phyloP scores from a whole-genome alignment of 2,113 vertebrate species.

The Campylorhamphus procurvoides region DNA sequence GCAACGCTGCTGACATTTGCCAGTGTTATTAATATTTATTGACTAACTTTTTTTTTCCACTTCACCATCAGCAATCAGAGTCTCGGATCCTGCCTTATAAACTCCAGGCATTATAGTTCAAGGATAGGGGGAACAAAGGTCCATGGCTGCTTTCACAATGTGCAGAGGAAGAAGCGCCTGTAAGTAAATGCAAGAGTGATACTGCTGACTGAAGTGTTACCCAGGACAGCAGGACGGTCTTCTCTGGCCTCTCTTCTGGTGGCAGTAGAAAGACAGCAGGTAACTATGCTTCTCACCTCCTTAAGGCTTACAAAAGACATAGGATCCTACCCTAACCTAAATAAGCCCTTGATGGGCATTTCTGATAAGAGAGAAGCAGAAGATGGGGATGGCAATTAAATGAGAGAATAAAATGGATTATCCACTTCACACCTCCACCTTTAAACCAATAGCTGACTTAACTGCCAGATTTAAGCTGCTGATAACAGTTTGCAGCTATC shows the following conservation, averaged over 20 bases:
- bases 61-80: background rate
- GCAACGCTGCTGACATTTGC: background rate
- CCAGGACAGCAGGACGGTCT: background rate
- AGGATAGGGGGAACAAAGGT: conserved; percentile 14
- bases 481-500: background rate
- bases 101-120: background rate
- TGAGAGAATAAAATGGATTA: background rate
- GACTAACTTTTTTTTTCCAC: background rate
- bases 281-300: background rate
- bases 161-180: background rate
- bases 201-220: background rate
- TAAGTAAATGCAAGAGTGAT: background rate
- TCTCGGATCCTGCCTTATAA: background rate
- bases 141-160: accelerated
- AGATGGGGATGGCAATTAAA: background rate
- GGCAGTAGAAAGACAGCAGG: background rate
- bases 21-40: background rate
- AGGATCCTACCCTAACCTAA: background rate
- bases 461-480: background rate
- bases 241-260: background rate
- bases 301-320: background rate
- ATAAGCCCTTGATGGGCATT: background rate
- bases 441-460: background rate
- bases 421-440: background rate
- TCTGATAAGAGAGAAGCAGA: background rate